Evolutionary conservation across 64 coral and sea anemone species (phyloP).

Genomic region (Actinia tenebrosa): DNA sequence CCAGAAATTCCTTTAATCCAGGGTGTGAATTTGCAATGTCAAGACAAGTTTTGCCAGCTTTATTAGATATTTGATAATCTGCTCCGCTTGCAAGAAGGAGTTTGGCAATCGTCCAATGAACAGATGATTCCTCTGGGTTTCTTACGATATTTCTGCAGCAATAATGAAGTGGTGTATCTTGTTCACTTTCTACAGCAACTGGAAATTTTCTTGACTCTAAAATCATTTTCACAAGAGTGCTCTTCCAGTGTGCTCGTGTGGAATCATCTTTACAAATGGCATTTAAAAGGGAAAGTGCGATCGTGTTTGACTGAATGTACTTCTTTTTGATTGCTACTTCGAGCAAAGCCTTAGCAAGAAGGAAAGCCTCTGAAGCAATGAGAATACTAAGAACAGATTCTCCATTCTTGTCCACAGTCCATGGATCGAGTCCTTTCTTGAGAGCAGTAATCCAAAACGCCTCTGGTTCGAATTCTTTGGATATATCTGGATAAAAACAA

Average conservation of each 20-base stretch:
- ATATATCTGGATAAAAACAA: background rate
- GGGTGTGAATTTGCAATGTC: background rate
- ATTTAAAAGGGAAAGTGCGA: background rate
- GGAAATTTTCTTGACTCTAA: background rate
- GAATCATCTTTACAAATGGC: slow-evolving; percentile 13
- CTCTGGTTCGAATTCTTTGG: background rate
- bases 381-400: background rate
- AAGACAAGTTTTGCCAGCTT: background rate
- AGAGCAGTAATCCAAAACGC: background rate
- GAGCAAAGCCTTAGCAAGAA: background rate
- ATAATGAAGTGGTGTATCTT: background rate
- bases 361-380: background rate
- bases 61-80: background rate
- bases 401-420: background rate
- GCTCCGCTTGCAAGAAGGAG: background rate
- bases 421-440: slow-evolving; percentile 14
- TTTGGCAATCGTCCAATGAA: slow-evolving; percentile 1
- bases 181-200: background rate
- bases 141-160: background rate
- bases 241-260: background rate
- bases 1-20: background rate
- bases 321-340: background rate
- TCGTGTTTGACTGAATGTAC: background rate
- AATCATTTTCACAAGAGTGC: background rate
- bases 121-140: background rate